These are phyloP conservation scores for Agonopterix alstromeriana DNA, from an alignment of 2,888 invertebrate species.

Conservation along the genomic window DNA sequence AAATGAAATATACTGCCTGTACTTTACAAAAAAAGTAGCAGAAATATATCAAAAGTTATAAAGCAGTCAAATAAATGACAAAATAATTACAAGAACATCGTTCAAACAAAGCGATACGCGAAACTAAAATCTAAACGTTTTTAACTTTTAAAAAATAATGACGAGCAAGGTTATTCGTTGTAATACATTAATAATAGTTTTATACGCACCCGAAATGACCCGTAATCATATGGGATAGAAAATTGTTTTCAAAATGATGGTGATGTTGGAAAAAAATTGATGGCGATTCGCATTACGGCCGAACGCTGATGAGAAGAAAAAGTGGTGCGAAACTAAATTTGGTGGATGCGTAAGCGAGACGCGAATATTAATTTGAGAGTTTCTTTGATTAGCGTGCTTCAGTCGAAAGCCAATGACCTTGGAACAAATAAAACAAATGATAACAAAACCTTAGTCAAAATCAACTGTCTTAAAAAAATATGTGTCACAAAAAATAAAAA, in stretches of 20 bases:
- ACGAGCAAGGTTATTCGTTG: conserved; percentile 34
- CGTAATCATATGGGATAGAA: conserved; percentile 72
- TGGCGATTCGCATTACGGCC: conserved; percentile 49
- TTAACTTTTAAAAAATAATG: conserved; percentile 45
- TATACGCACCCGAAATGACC: conserved; percentile 59
- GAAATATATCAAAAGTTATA: no score
- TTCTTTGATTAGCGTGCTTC: conserved; percentile 48
- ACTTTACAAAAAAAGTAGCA: no score
- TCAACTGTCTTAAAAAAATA: no score
- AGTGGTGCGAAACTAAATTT: conserved; percentile 48
- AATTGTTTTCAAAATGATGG: conserved; percentile 68
- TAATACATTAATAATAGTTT: conserved; percentile 71
- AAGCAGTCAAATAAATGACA: conserved; percentile 9
- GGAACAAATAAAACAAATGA: not conserved
- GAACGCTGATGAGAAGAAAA: conserved; percentile 58
- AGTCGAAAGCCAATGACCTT: not conserved
- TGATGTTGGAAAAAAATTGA: conserved; percentile 50
- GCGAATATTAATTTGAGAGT: conserved; percentile 36
- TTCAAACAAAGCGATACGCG: conserved; percentile 9
- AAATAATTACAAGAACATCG: conserved; percentile 22
- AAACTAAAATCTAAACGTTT: conserved; percentile 19
- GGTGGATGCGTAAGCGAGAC: conserved; percentile 29
- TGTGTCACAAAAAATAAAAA: no score
- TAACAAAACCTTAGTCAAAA: no score
- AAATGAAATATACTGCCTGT: no score